A percentile compares a stretch with the other conserved stretches of the same genome.
These are phyloP conservation scores for Pristionchus japonicus DNA, from an alignment of 2,888 invertebrate species.

Conservation along the genomic window DNA sequence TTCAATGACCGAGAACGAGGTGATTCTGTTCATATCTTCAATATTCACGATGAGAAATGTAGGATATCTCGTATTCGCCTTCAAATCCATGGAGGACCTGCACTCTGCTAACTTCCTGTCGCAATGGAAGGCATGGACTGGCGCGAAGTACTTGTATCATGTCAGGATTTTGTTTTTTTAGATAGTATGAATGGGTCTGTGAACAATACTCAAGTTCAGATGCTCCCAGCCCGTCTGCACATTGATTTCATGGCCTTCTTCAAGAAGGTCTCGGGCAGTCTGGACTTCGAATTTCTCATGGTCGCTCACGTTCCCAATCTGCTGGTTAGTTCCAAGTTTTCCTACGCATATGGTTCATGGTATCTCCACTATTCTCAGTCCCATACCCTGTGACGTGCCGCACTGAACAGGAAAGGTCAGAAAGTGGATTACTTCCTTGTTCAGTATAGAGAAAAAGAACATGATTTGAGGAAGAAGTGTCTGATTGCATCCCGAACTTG, in stretches of 20 bases:
- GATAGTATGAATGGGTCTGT: neutral
- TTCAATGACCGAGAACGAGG: slow-evolving; percentile 27
- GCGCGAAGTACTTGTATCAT: slow-evolving; percentile 51
- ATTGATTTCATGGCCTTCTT: slow-evolving; percentile 44
- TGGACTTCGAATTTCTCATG: slow-evolving; percentile 41
- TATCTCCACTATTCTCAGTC: too few relatives aligned
- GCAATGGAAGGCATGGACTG: slow-evolving; percentile 55
- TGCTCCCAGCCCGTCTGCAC: slow-evolving; percentile 18
- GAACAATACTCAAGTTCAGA: neutral
- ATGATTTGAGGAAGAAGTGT: neutral
- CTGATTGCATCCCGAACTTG: neutral
- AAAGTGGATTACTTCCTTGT: neutral
- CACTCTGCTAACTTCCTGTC: slow-evolving; percentile 50
- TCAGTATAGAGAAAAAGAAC: neutral
- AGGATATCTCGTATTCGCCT: slow-evolving; percentile 54
- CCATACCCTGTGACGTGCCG: too few relatives aligned
- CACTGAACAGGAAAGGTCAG: too few relatives aligned
- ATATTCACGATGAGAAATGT: neutral
- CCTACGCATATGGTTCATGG: neutral
- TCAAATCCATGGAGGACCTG: slow-evolving; percentile 55
- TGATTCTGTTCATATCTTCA: neutral
- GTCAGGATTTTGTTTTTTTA: neutral
- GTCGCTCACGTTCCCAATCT: slow-evolving; percentile 42
- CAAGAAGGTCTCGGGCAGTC: slow-evolving; percentile 28
- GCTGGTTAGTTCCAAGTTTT: slow-evolving; percentile 26